These are phyloP conservation scores for Bombyx mandarina DNA, from an alignment of 1,140 invertebrate species.

Conservation along the genomic window DNA sequence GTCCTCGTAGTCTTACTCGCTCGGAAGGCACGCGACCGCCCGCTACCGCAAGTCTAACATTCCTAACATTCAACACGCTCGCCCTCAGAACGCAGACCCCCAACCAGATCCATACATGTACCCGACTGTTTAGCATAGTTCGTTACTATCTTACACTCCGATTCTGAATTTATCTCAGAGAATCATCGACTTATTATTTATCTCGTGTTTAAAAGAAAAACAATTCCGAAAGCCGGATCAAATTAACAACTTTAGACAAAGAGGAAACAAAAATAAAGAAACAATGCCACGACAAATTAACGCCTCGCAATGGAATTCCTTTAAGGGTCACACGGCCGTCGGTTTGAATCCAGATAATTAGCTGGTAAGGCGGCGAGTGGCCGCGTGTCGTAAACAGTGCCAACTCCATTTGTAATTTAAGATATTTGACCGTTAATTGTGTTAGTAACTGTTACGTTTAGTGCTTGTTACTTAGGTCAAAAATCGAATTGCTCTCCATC, in stretches of 20 bases:
- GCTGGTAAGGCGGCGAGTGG: slow-evolving; percentile 47
- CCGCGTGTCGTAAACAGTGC: slow-evolving; percentile 42
- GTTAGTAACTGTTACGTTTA: slow-evolving; percentile 56
- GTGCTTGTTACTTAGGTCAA: slow-evolving; percentile 53
- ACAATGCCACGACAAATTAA: slow-evolving; percentile 26
- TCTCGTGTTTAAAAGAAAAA: no score
- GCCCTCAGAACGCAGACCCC: slow-evolving; percentile 59
- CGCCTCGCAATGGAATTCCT: slow-evolving; percentile 26
- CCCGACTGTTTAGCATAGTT: slow-evolving; percentile 56
- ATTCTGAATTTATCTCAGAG: no score
- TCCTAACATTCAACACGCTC: slow-evolving; percentile 57
- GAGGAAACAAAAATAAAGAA: slow-evolving; percentile 8
- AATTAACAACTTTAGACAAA: background rate
- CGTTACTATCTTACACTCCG: slow-evolving; percentile 28
- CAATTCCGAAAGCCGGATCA: background rate
- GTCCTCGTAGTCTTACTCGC: slow-evolving; percentile 2
- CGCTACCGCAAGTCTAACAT: slow-evolving; percentile 47
- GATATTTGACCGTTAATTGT: slow-evolving; percentile 57
- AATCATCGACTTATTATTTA: no score
- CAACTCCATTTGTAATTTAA: slow-evolving; percentile 58
- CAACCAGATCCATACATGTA: slow-evolving; percentile 35
- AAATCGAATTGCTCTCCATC: slow-evolving; percentile 26
- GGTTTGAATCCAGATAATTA: slow-evolving; percentile 51
- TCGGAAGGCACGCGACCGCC: slow-evolving; percentile 28
- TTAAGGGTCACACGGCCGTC: slow-evolving; percentile 37